Base-by-base conservation (phyloP, 2,888 invertebrate genomes). In the Empis livida region DNA sequence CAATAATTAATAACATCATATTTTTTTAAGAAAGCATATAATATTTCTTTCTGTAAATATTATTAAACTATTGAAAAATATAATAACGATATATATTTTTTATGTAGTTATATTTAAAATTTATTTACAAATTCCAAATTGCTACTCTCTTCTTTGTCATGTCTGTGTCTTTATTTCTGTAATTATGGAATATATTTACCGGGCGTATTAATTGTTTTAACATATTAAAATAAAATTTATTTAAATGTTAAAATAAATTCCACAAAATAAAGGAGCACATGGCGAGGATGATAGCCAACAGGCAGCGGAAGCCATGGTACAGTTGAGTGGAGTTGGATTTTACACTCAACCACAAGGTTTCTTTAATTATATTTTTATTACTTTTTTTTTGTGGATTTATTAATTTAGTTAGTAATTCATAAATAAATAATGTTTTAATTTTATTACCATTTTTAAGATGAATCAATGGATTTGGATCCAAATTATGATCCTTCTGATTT, bases 401-500 rank as follows among this genome's bases (percentile, higher is more conserved):
- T 49, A n/a, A 37, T 44, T 45, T 44, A 27, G 2, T 46, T 49
- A 42, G 30, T 44, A 49, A n/a, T 47, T 52, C 42, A 39, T 52
- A 51, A 46, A 43, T 38, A 45, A 15, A 39, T 41, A n/a, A 47
- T 17, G 35, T 44, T 48, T 47, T 46, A 45, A 52, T 48, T 45
- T 45, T 41, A 52, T 54, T 47, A n/a, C 49, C 17, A 14, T n/a
- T n/a, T n/a, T n/a, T n/a, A 23, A 77, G 82, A 82, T 56, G 82
- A 83, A 61, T 80, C 81, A 49, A 78, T 82, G 71, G 82, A 83
- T 56, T 77, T 83, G 17, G 88, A 88, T 71, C 81, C 84, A 0
- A 84, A 81, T 60, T 91, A 91, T 65, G 90, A 91, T 70, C 87
- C 89, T 0, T 85, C 88, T 0, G 90, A 88, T 66, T 87, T 91